Evolutionary conservation across 2,888 invertebrate genomes (phyloP), one percentile per base, ranked within the genome.

Genomic region (Odontocerum albicorne): DNA sequence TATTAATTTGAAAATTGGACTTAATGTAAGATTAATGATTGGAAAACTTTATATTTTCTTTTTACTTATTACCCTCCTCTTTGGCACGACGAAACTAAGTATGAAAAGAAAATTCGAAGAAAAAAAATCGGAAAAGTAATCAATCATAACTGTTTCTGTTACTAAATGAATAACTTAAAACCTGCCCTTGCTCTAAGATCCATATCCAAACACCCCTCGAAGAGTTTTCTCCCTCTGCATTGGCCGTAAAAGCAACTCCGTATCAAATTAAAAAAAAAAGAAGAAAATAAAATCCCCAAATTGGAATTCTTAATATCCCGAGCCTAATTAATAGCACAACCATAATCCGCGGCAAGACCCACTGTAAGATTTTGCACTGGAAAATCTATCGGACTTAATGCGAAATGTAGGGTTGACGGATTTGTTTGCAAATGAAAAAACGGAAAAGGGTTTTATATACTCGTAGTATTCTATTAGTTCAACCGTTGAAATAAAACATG

Each of bases 251-350:
- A 40, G 53, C 44, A 47, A 42, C 49, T 46, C 52, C 15, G 57
- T 36, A 57, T 53, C 56, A 58, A 61, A 58, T 58, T 54, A 61
- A 58, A 57, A 58, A 53, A 55, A 50, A 56, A 49, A n/a, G n/a
- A n/a, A n/a, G 51, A 52, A 61, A 58, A 53, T 55, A 52, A 57
- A 60, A 58, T 43, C 53, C 58, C 56, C 47, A 61, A 61, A 61
- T 61, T 61, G 56, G 61, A 61, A 61, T 61, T 61, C 61, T 61
- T 61, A 61, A 58, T 58, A 61, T 58, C 57, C 50, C 58, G 21
- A 55, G 53, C 61, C 61, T 60, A 60, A 60, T 60, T 60, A 60
- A 60, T 60, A 60, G 60, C 56, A 38, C 54, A 47, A 54, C 54
- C 53, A 51, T 60, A 60, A 60, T 60, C 60, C 60, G 42, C 35